Evolutionary conservation across 2,797 vertebrate genomes (phyloP).

Genomic region (Epinephelus awoara): DNA sequence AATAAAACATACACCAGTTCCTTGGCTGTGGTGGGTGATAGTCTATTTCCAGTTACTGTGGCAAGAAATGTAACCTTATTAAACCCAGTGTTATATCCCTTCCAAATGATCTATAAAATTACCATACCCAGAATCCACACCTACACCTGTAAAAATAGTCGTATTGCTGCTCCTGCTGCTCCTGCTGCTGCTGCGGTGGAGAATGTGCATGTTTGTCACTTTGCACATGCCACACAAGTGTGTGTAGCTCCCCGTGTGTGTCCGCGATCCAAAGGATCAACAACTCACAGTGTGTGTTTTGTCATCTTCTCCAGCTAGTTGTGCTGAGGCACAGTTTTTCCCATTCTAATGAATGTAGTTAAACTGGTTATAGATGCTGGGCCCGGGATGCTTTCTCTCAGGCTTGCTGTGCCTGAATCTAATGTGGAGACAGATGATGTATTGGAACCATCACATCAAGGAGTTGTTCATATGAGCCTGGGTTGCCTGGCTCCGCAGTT

Average conservation of each 20-base stretch:
- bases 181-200: conserved; percentile 14
- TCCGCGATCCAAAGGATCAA: conserved; percentile 38
- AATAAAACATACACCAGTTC: conserved; percentile 33
- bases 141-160: conserved; percentile 50
- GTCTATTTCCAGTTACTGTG: conserved; percentile 41
- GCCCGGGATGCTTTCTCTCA: conserved; percentile 63
- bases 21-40: conserved; percentile 21
- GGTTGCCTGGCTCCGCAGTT: conserved; percentile 55
- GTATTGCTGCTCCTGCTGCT: conserved; percentile 9
- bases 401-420: conserved; percentile 71
- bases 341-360: conserved; percentile 76
- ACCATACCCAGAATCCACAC: conserved; percentile 51
- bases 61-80: conserved; percentile 53
- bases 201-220: conserved; percentile 22
- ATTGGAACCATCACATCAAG: conserved; percentile 77
- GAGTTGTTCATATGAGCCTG: conserved; percentile 65
- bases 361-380: conserved; percentile 70
- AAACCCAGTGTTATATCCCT: conserved; percentile 36
- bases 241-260: conserved; percentile 12
- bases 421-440: conserved; percentile 79
- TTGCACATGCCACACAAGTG: not conserved
- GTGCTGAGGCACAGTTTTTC: conserved; percentile 65
- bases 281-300: conserved; percentile 53
- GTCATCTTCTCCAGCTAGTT: conserved; percentile 47
- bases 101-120: conserved; percentile 61